Percentiles rank a stretch among this genome's conserved stretches.
Conservation (phyloP, 2,888 invertebrate genomes). For the Lithophane semibrunnea region DNA sequence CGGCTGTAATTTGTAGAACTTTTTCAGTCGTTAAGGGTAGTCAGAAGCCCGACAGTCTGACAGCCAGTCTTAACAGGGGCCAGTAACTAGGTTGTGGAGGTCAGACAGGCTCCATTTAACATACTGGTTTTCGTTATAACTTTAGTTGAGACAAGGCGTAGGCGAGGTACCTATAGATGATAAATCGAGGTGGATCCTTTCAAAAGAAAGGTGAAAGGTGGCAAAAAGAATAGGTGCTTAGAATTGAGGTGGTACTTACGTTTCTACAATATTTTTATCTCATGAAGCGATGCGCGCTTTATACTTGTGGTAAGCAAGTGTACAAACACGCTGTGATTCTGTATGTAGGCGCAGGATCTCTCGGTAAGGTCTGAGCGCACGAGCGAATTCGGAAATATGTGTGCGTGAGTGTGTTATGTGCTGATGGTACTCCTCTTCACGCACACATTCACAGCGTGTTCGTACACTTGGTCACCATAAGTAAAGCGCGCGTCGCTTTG, state of each 20-base stretch:
- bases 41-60: neutral
- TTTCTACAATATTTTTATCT: neutral
- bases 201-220: neutral
- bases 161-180: neutral
- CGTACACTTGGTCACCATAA: too few relatives aligned
- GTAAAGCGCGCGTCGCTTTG: too few relatives aligned
- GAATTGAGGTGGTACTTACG: neutral
- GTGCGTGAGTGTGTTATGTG: too few relatives aligned
- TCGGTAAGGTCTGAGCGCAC: too few relatives aligned
- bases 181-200: neutral
- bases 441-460: too few relatives aligned
- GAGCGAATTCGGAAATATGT: too few relatives aligned
- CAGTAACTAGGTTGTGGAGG: neutral
- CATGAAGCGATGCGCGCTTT: too few relatives aligned
- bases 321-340: too few relatives aligned
- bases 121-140: neutral
- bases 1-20: neutral
- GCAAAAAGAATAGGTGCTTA: neutral
- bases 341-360: too few relatives aligned
- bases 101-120: neutral
- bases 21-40: neutral
- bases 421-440: too few relatives aligned
- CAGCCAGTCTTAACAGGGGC: neutral
- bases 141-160: neutral
- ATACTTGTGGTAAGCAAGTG: too few relatives aligned